phyloP scores from a whole-genome alignment of 2,888 invertebrate genomes.

The Tetragonisca angustula region DNA sequence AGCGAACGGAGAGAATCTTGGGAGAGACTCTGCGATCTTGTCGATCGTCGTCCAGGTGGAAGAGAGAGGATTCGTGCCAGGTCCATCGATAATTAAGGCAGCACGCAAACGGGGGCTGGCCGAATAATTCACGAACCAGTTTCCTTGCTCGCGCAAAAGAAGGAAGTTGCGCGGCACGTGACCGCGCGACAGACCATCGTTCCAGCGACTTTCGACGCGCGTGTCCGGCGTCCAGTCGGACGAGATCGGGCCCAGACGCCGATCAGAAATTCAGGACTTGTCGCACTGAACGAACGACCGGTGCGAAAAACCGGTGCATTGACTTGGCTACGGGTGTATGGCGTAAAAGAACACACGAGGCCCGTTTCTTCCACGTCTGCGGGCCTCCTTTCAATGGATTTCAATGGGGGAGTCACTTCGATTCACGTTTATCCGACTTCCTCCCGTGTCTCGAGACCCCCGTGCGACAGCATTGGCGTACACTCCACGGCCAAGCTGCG shows the following conservation, averaged over 20 bases:
- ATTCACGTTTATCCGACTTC: slow-evolving; percentile 71
- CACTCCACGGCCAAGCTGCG: slow-evolving; percentile 2
- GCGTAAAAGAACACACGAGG: slow-evolving; percentile 63
- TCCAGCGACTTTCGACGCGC: slow-evolving; percentile 45
- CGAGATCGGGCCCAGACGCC: slow-evolving; percentile 6
- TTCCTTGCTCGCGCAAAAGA: slow-evolving; percentile 19
- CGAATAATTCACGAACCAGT: slow-evolving; percentile 49
- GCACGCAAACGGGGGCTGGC: slow-evolving; percentile 6
- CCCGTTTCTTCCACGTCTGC: slow-evolving; percentile 55
- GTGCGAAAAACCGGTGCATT: slow-evolving; percentile 64
- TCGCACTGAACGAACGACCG: slow-evolving; percentile 2
- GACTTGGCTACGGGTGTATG: slow-evolving; percentile 54
- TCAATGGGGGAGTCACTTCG: slow-evolving; percentile 58
- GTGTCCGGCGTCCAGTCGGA: slow-evolving; percentile 19
- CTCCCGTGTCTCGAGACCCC: slow-evolving; percentile 44
- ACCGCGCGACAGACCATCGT: slow-evolving; percentile 19
- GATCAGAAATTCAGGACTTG: slow-evolving; percentile 58
- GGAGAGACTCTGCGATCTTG: neutral
- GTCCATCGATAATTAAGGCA: slow-evolving; percentile 27
- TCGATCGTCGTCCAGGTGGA: neutral
- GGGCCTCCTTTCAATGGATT: slow-evolving; percentile 65
- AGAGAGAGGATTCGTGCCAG: neutral
- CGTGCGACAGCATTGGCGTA: slow-evolving; percentile 52
- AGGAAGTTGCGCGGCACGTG: slow-evolving; percentile 42
- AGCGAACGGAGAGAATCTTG: neutral